A percentile compares a stretch with the other conserved stretches of the same genome.
These are phyloP conservation scores for Austrolebias charrua DNA, from an alignment of 2,797 vertebrate species.

Conservation along the genomic window DNA sequence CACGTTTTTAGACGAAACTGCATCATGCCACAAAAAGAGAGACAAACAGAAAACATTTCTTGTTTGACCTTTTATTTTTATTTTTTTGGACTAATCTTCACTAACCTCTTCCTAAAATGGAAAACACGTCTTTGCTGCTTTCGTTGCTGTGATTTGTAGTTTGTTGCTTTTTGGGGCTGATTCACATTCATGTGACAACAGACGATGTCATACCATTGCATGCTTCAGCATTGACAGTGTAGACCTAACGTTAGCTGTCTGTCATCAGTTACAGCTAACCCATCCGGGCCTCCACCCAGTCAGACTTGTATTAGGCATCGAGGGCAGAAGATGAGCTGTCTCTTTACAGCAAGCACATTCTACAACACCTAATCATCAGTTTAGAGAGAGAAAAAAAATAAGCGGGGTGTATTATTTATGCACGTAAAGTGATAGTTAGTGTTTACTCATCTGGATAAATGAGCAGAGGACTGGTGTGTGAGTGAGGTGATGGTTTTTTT, in stretches of 20 bases:
- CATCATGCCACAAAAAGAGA: conserved; percentile 13
- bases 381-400: conserved; percentile 13
- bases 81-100: conserved; percentile 28
- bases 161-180: conserved; percentile 56
- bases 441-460: conserved; percentile 21
- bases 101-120: conserved; percentile 61
- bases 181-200: conserved; percentile 67
- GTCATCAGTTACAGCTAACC: conserved; percentile 52
- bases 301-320: conserved; percentile 43
- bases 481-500: conserved; percentile 17
- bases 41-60: conserved; percentile 39
- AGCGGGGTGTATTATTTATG: conserved; percentile 26
- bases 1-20: conserved; percentile 26
- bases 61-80: conserved; percentile 43
- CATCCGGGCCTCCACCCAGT: conserved; percentile 47
- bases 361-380: conserved; percentile 44
- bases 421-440: conserved; percentile 8
- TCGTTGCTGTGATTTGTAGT: conserved; percentile 50
- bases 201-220: conserved; percentile 50
- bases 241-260: conserved; percentile 43
- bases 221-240: conserved; percentile 49
- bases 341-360: conserved; percentile 61
- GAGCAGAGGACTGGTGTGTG: conserved; percentile 2
- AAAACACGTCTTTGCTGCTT: conserved; percentile 42
- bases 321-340: conserved; percentile 36